Evolutionary conservation across 2,888 invertebrate species (phyloP).

Genomic region (Zeuzera pyrina): DNA sequence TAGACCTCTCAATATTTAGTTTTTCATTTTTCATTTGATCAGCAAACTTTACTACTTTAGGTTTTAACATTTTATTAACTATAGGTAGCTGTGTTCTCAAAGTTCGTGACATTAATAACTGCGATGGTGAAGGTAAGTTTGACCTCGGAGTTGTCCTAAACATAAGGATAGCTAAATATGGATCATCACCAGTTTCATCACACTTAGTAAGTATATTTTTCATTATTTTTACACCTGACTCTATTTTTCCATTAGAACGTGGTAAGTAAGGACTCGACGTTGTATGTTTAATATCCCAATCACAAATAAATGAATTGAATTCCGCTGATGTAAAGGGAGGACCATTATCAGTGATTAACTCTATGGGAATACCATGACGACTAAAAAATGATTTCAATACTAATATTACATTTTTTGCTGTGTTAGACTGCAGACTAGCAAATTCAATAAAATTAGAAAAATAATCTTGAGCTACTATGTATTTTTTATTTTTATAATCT

Average conservation of each 20-base stretch:
- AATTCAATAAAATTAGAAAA: conserved; percentile 19
- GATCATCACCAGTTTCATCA: background rate
- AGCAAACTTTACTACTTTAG: too few species aligned
- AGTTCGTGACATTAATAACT: background rate
- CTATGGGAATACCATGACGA: conserved; percentile 15
- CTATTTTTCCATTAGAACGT: conserved; percentile 14
- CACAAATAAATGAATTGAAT: conserved; percentile 13
- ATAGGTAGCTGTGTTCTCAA: background rate
- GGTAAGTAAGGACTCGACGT: conserved; percentile 15
- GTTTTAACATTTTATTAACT: background rate
- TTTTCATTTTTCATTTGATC: too few species aligned
- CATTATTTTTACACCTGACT: conserved; percentile 3
- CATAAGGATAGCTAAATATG: background rate
- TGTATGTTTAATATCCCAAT: conserved; percentile 12
- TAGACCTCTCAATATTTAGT: background rate
- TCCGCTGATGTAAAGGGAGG: conserved; percentile 16
- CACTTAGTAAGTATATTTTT: background rate
- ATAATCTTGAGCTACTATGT: conserved; percentile 15
- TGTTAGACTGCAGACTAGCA: conserved; percentile 7
- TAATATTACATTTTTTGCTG: conserved; percentile 8
- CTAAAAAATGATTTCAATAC: conserved; percentile 11
- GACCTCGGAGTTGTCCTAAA: background rate
- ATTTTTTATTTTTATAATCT: conserved; percentile 14
- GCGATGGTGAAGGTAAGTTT: background rate
- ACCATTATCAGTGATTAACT: conserved; percentile 16